Evolutionary conservation across 2,113 vertebrate species (phyloP).

Genomic region (Calyptommatus sinebrachiatus): DNA sequence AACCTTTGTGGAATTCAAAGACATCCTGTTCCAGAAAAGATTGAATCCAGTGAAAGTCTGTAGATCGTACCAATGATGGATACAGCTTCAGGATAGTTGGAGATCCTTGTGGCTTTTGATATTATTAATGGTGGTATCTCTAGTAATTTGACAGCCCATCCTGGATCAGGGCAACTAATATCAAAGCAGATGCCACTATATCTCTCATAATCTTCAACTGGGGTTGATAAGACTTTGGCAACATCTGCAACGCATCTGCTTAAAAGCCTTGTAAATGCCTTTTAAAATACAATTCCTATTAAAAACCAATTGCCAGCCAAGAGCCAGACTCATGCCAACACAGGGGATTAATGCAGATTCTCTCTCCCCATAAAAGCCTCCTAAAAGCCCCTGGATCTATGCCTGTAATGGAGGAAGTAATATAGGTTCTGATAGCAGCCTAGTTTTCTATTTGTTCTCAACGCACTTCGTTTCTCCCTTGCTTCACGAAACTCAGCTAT

Average conservation of each 20-base stretch:
- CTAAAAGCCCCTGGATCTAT: neutral
- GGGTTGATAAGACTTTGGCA: neutral
- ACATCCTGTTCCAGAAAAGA: no score
- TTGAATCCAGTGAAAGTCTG: no score
- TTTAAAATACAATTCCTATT: neutral
- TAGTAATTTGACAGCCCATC: no score
- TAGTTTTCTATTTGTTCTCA: neutral
- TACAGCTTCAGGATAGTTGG: no score
- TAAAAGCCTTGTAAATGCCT: no score
- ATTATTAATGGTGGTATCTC: no score
- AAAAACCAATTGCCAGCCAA: neutral
- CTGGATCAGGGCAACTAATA: no score
- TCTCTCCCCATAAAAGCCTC: neutral
- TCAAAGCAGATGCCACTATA: no score
- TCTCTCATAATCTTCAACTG: no score
- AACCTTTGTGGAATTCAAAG: no score
- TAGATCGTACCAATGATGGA: no score
- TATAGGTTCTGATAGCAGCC: conserved; percentile 15
- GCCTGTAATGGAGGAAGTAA: neutral
- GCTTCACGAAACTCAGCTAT: conserved; percentile 39
- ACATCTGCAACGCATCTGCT: neutral
- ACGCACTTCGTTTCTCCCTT: neutral
- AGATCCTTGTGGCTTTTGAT: no score
- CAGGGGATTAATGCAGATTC: neutral
- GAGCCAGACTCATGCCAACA: neutral